These are phyloP conservation scores for Patella ulyssiponensis DNA, from an alignment of 2,888 invertebrate genomes.

Conservation along the genomic window DNA sequence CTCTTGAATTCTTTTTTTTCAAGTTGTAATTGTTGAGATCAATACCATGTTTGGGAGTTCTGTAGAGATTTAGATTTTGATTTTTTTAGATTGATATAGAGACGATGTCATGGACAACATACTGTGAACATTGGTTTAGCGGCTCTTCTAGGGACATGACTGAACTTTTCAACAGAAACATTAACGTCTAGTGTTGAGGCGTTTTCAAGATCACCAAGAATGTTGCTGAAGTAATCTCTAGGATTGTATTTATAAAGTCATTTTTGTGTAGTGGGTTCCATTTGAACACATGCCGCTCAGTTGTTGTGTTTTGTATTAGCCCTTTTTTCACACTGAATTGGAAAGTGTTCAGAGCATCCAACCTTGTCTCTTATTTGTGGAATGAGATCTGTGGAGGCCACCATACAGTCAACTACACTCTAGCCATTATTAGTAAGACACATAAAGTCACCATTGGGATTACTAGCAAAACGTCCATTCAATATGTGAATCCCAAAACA, in stretches of 20 bases:
- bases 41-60: neutral
- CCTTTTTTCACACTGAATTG: neutral
- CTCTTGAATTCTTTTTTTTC: no score
- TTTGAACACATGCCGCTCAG: neutral
- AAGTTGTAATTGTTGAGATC: neutral
- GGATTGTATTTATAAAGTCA: neutral
- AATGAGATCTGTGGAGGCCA: neutral
- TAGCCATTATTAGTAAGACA: neutral
- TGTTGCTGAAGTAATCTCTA: no score
- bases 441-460: neutral
- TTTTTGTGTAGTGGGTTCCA: neutral
- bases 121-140: neutral
- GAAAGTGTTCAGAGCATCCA: neutral
- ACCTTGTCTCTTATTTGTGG: neutral
- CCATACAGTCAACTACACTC: neutral
- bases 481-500: neutral
- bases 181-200: neutral
- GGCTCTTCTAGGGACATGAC: neutral
- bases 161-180: neutral
- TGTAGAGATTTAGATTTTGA: neutral
- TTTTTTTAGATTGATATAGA: neutral
- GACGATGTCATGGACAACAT: neutral
- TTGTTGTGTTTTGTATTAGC: neutral
- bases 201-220: neutral
- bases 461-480: neutral